Conservation (phyloP, 2,797 vertebrate species). For the Anisognathus igniventris region DNA sequence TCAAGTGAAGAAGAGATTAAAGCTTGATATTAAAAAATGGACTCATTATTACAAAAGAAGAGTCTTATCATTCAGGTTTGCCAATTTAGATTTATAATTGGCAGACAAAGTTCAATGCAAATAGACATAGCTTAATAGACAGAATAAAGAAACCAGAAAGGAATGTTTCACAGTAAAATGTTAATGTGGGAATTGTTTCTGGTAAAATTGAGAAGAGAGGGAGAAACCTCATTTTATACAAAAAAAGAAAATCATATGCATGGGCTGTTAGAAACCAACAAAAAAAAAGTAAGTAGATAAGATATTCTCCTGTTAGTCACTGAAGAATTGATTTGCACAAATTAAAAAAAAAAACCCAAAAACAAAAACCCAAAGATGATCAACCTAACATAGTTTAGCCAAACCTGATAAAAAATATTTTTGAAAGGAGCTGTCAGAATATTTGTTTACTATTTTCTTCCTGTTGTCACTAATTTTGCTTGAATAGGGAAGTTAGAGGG, state of each 20-base stretch:
- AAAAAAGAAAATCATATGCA: neutral
- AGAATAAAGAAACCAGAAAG: neutral
- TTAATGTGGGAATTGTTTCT: neutral
- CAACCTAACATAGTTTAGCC: neutral
- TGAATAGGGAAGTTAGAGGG: neutral
- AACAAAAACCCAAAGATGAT: neutral
- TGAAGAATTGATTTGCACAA: neutral
- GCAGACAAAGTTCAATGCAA: conserved; percentile 34
- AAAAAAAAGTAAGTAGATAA: neutral
- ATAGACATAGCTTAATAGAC: conserved; percentile 5
- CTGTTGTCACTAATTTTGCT: neutral
- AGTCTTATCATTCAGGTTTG: conserved; percentile 24
- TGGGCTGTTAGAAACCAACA: neutral
- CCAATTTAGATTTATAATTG: conserved; percentile 39
- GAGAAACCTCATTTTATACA: neutral
- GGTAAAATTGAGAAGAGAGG: neutral
- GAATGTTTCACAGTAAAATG: conserved; percentile 14
- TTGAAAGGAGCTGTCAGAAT: neutral
- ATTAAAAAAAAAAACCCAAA: neutral
- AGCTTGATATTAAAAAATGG: conserved; percentile 8
- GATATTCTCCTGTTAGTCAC: neutral
- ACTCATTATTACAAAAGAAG: neutral
- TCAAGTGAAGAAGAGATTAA: conserved; percentile 15
- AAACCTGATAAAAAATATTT: neutral
- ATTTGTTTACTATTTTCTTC: neutral